Evolutionary conservation across 2,113 vertebrate genomes (phyloP), one percentile per base, ranked within the genome.

Genomic region (Sinosuthora webbiana): DNA sequence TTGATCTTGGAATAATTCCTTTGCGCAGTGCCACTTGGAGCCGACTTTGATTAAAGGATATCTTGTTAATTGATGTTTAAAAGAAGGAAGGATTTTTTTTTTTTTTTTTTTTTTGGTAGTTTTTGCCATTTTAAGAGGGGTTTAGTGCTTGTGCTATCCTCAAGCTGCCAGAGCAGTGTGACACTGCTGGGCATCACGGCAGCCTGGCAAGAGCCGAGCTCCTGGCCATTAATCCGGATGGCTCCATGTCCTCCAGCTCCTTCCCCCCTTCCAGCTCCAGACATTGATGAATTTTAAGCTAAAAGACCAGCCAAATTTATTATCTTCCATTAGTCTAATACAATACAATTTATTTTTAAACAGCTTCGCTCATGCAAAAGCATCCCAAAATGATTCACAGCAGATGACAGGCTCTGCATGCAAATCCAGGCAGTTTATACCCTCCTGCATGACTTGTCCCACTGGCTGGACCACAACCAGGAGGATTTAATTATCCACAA

Each of bases 261-360:
- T 73, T 65, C 63, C 50, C 50, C n/a, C 4, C 30, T 71, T 85
- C 57, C 82, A 90, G 94, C 65, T 55, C 71, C 71, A 76, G 94
- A 88, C 87, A 90, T 14, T 86, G 95, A 95, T 91, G 75, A 91
- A 96, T 95, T 95, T 88, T 91, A 88, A 93, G 73, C 81, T 94
- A 93, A 96, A 93, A 93, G 90, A 93, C 80, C 95, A 90, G 62
- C 24, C 7, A 1, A 93, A 96, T 97, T 96, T 97, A 96, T 92
- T 93, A 87, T 94, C 92, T 90, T 92, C 95, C 93, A 95, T 97
- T 97, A 95, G 93, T 82, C 92, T 94, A 77, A 94, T 93, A 95
- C 94, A 94, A 92, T 88, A 86, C 88, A 96, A 92, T 96, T 95
- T 96, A 92, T 93, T 97, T 97, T 96, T 96, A 94, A 93, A 83